Evolutionary conservation across 2,888 invertebrate species (phyloP), one percentile per base, ranked within the genome.

Genomic region (Oligia fasciuncula): DNA sequence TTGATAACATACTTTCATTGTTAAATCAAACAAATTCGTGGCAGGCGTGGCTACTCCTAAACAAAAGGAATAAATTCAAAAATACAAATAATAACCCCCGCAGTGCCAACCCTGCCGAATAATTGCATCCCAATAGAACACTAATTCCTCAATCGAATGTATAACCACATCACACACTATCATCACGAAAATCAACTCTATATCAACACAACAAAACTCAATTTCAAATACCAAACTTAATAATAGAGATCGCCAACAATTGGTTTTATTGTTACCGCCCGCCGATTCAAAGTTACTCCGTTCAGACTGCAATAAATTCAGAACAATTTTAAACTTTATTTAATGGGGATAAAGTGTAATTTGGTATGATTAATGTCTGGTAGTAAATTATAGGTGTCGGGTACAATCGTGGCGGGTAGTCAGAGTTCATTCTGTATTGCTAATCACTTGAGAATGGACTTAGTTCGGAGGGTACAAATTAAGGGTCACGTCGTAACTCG

Each of bases 231-330:
- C 78, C 81, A 79, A 66, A 75, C 62, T 78, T 83, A 87, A 94
- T 94, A 95, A 95, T 94, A 86, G 88, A 86, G 83, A 82, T 89
- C 87, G 81, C 86, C 81, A 93, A 95, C 95, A 96, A 95, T 96
- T 93, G 95, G 92, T 94, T 95, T 95, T 94, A 95, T 96, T 96
- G 96, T 96, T 95, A 95, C 96, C 96, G 94, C 96, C 96, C 96
- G 96, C 93, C 93, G 96, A 90, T 93, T 93, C 93, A 93, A 94
- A 95, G 93, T 95, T 94, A 92, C 89, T 89, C 89, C 89, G 89
- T 89, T 88, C 82, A 76, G 68, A 76, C 79, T 80, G 81, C 91
- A 90, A 80, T 76, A 79, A 67, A 80, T 86, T 80, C 54, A 83
- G 75, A 79, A 75, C 84, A 71, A 89, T 86, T 88, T 80, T 87